Conservation (phyloP, 1,140 invertebrate species). For the Drosophila mojavensis region DNA sequence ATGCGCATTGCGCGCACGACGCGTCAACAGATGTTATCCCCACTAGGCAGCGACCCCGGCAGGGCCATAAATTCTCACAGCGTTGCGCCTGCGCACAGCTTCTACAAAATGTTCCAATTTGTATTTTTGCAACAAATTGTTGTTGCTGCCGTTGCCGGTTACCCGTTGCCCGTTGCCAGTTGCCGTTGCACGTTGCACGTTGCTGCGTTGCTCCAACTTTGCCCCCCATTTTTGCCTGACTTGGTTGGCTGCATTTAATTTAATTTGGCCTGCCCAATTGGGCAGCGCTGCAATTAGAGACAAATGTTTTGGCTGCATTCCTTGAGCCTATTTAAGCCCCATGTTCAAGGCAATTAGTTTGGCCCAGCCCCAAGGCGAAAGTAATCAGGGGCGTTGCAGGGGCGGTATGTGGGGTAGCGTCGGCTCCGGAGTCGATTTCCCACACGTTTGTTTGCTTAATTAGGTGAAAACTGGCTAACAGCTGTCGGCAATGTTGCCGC, state of each 20-base stretch:
- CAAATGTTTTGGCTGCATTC: slow-evolving; percentile 79
- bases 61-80: slow-evolving; percentile 80
- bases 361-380: slow-evolving; percentile 57
- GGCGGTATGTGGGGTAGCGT: background rate
- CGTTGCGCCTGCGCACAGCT: slow-evolving; percentile 52
- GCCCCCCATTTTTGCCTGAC: background rate
- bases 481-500: slow-evolving; percentile 49
- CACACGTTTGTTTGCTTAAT: slow-evolving; percentile 81
- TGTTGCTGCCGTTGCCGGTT: slow-evolving; percentile 39
- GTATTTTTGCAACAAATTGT: slow-evolving; percentile 80
- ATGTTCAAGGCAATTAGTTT: slow-evolving; percentile 78
- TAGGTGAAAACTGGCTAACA: slow-evolving; percentile 79
- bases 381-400: slow-evolving; percentile 50
- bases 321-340: slow-evolving; percentile 69
- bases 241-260: slow-evolving; percentile 70
- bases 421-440: slow-evolving; percentile 54
- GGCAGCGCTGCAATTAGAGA: slow-evolving; percentile 77
- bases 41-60: slow-evolving; percentile 73
- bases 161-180: slow-evolving; percentile 23
- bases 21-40: slow-evolving; percentile 80
- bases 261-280: slow-evolving; percentile 80
- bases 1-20: slow-evolving; percentile 78
- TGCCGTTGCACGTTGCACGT: slow-evolving; percentile 28
- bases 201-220: slow-evolving; percentile 10
- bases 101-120: slow-evolving; percentile 80